phyloP scores from a whole-genome alignment of 2,888 invertebrate species.

The Aphodius sticticus region DNA sequence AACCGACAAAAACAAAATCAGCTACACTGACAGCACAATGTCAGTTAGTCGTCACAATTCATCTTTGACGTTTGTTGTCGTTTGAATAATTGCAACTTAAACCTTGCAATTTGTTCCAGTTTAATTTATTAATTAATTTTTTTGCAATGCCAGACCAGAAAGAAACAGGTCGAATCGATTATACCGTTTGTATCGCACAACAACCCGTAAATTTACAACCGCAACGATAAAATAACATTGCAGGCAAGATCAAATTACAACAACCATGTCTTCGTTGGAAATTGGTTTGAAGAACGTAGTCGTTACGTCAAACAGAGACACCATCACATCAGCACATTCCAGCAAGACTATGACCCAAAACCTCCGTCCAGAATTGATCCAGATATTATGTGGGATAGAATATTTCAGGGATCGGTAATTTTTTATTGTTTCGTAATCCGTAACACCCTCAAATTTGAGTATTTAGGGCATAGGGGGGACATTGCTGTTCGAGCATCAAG shows the following conservation, averaged over 20 bases:
- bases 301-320: conserved; percentile 38
- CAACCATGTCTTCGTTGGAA: conserved; percentile 45
- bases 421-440: background rate
- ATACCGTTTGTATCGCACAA: background rate
- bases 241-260: conserved; percentile 35
- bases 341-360: conserved; percentile 41
- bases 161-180: background rate
- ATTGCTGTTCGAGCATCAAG: conserved; percentile 60
- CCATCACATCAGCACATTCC: conserved; percentile 42
- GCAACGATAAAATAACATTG: background rate
- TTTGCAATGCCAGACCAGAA: background rate
- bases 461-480: conserved; percentile 59
- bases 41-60: background rate
- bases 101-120: background rate
- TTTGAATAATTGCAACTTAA: background rate
- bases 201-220: no score
- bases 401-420: conserved; percentile 40
- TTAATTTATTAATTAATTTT: background rate
- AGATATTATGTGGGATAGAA: conserved; percentile 39
- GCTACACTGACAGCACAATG: background rate
- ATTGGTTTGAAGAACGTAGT: conserved; percentile 47
- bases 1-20: no score
- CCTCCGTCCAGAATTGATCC: conserved; percentile 34
- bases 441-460: background rate
- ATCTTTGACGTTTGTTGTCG: background rate